A percentile compares a stretch with the other conserved stretches of the same genome.
phyloP scores from a whole-genome alignment of 2,888 invertebrate genomes.

The Bombylius discolor region DNA sequence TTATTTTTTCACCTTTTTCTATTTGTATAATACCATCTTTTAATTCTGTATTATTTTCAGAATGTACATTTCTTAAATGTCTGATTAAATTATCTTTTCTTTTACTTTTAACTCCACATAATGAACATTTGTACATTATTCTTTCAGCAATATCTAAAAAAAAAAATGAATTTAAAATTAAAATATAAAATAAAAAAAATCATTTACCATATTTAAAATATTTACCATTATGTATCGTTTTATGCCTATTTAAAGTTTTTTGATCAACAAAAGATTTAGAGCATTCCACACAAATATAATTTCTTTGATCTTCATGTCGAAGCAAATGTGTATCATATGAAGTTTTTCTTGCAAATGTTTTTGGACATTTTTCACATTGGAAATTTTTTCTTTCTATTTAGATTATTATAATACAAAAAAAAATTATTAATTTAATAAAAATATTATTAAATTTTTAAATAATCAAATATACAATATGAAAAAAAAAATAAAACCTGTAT shows the following conservation, averaged over 20 bases:
- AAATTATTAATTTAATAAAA: neutral
- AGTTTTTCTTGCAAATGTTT: slow-evolving; percentile 45
- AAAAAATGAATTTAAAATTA: slow-evolving; percentile 16
- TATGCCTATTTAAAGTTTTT: slow-evolving; percentile 57
- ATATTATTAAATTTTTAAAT: neutral
- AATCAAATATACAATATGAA: neutral
- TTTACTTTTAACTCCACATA: slow-evolving; percentile 56
- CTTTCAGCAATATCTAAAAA: slow-evolving; percentile 38
- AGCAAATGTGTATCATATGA: slow-evolving; percentile 44
- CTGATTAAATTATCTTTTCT: slow-evolving; percentile 67
- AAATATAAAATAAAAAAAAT: neutral
- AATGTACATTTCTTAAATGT: slow-evolving; percentile 64
- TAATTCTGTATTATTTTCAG: slow-evolving; percentile 26
- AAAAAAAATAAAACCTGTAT: slow-evolving; percentile 34
- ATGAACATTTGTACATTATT: slow-evolving; percentile 55
- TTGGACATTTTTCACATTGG: slow-evolving; percentile 47
- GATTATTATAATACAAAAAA: neutral
- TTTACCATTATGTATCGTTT: slow-evolving; percentile 52
- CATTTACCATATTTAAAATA: neutral
- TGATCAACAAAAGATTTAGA: slow-evolving; percentile 51
- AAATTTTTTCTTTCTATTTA: slow-evolving; percentile 37
- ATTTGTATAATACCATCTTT: neutral
- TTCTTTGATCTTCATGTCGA: slow-evolving; percentile 41
- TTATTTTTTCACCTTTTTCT: neutral
- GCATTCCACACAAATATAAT: slow-evolving; percentile 51